Percentiles rank a stretch among this genome's conserved stretches.
These are phyloP conservation scores for Cyclopterus lumpus DNA, from an alignment of 2,797 vertebrate species.

Conservation along the genomic window DNA sequence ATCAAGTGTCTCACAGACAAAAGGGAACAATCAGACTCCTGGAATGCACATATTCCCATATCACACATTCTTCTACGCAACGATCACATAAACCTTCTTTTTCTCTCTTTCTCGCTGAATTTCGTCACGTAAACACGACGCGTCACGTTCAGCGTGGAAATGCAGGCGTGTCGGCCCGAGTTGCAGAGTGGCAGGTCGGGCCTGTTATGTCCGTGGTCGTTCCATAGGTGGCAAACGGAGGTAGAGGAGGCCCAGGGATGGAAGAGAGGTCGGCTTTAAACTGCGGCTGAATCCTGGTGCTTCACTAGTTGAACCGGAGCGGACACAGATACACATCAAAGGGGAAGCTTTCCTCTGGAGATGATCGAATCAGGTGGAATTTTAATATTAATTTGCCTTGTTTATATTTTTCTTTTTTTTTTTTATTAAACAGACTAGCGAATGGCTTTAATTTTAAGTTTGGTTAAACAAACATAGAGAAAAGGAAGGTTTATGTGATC, in stretches of 20 bases:
- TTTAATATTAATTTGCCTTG: background rate
- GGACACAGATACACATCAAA: background rate
- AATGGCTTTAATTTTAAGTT: background rate
- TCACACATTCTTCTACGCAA: background rate
- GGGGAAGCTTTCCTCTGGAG: background rate
- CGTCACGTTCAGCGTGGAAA: background rate
- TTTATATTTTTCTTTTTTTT: too few species aligned
- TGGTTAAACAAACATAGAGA: background rate
- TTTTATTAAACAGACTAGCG: background rate
- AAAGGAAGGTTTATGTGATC: background rate
- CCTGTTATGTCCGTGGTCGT: slow-evolving; percentile 76
- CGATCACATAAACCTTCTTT: background rate
- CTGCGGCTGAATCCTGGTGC: background rate
- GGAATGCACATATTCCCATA: background rate
- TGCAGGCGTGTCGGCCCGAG: background rate
- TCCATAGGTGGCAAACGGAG: slow-evolving; percentile 85
- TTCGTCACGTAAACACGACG: background rate
- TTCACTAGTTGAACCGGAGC: background rate
- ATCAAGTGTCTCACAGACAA: background rate
- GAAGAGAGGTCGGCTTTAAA: background rate
- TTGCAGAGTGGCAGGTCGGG: slow-evolving; percentile 30
- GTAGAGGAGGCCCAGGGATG: slow-evolving; percentile 34
- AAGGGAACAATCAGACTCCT: background rate
- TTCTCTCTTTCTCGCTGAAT: background rate
- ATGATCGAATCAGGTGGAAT: background rate